Evolutionary conservation across 2,888 invertebrate species (phyloP).

Genomic region (Drosophila paramelanica): DNA sequence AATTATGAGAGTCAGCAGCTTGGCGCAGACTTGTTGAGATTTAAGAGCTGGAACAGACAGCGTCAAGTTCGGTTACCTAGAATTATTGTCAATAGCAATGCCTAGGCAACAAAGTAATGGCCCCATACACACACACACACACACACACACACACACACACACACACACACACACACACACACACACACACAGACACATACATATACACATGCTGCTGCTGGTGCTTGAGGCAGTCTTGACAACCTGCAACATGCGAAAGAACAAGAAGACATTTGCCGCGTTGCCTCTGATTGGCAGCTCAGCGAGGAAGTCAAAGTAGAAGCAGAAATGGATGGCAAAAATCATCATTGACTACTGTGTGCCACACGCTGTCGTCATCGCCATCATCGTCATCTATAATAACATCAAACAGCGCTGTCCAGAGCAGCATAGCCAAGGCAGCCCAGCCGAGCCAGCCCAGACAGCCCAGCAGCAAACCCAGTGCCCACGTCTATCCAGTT

Average conservation of each 20-base stretch:
- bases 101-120: constrained; percentile 76
- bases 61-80: constrained; percentile 60
- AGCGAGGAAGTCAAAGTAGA: constrained; percentile 25
- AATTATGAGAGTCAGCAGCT: constrained; percentile 4
- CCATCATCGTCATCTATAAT: constrained; percentile 77
- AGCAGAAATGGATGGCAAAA: constrained; percentile 36
- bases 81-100: constrained; percentile 73
- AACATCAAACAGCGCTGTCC: constrained; percentile 75
- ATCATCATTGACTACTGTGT: constrained; percentile 48
- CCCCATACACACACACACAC: constrained; percentile 40
- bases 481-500: constrained; percentile 43
- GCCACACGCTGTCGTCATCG: constrained; percentile 60
- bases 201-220: constrained; percentile 16
- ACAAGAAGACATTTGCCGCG: constrained; percentile 70
- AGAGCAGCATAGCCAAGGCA: constrained; percentile 46
- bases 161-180: constrained; percentile 19
- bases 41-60: constrained; percentile 49
- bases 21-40: constrained; percentile 43
- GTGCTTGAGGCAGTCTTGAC: constrained; percentile 66
- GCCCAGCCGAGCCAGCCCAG: constrained; percentile 1
- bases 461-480: constrained; percentile 35
- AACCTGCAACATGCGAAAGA: constrained; percentile 72
- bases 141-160: constrained; percentile 11
- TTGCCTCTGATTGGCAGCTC: constrained; percentile 73
- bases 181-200: constrained; percentile 18